Evolutionary conservation across 2,888 invertebrate genomes (phyloP), one percentile per base, ranked within the genome.

Genomic region (Lamproptera curius): DNA sequence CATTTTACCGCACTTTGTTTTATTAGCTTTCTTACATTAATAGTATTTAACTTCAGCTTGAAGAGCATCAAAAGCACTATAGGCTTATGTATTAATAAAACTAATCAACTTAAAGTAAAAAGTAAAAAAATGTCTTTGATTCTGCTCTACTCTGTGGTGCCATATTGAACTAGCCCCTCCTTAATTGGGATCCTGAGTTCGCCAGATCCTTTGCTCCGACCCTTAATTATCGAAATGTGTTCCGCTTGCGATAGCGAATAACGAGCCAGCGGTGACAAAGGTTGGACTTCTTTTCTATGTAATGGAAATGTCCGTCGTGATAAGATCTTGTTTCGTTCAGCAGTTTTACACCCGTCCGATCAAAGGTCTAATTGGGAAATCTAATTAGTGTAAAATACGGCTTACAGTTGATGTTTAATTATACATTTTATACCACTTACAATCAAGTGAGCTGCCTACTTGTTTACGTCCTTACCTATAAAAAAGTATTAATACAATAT

Each of bases 81-180:
- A n/a, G n/a, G n/a, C n/a, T n/a, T n/a, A 23, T 23, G 23, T 6
- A 23, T 23, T 23, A 23, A 23, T 23, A 23, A 6, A 23, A 23
- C 5, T 23, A 23, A 6, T 23, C 5, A 6, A 23, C 23, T 4
- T 23, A 23, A 23, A 8, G 23, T 23, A 23, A n/a, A n/a, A n/a
- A n/a, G 4, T 23, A 23, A 6, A 23, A 4, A 23, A 4, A 8
- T 23, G 23, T 23, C 8, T 4, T 23, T 23, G n/a, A n/a, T 26
- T 38, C 11, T 16, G 13, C 11, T 15, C 15, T 34, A 17, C 34
- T 38, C 48, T 48, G 42, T 39, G 39, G 46, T 46, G 46, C 40
- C 50, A 54, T 61, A 63, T 63, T 59, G 59, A 57, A 58, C 56
- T 52, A 54, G 53, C 51, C 58, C 28, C 14, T 39, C 50, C 42